phyloP scores from a whole-genome alignment of 2,888 invertebrate species.

The Stomorhina lunata region DNA sequence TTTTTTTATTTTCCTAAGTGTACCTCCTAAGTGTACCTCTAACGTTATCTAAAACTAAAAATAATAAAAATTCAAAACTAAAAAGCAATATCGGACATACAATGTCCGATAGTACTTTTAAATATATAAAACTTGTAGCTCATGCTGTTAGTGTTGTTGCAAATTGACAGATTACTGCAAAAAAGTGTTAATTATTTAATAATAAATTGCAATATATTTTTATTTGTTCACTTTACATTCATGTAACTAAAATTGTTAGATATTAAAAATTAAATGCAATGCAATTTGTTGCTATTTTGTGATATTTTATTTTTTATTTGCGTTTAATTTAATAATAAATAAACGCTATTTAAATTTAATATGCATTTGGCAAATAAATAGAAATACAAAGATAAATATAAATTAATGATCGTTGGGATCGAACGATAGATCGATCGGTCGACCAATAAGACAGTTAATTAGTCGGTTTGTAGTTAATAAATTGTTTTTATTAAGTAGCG shows the following conservation, averaged over 20 bases:
- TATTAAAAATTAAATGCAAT: slow-evolving; percentile 48
- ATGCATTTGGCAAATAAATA: background rate
- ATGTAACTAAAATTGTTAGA: slow-evolving; percentile 53
- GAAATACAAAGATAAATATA: background rate
- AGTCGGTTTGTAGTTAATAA: slow-evolving; percentile 38
- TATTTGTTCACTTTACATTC: slow-evolving; percentile 59
- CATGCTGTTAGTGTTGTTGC: slow-evolving; percentile 51
- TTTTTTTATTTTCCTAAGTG: no score
- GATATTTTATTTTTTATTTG: slow-evolving; percentile 41
- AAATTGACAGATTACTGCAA: slow-evolving; percentile 74
- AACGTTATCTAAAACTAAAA: background rate
- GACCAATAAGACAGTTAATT: slow-evolving; percentile 38
- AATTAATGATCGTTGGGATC: no score
- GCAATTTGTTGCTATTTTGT: slow-evolving; percentile 53
- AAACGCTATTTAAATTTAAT: slow-evolving; percentile 42
- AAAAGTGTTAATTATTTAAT: slow-evolving; percentile 75
- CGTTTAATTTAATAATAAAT: slow-evolving; percentile 44
- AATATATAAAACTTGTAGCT: slow-evolving; percentile 39
- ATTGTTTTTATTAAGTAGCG: slow-evolving; percentile 35
- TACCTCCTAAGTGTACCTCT: no score
- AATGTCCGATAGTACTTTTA: no score
- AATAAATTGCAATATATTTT: slow-evolving; percentile 72
- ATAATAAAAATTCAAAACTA: background rate
- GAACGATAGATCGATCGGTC: background rate
- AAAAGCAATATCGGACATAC: background rate